Evolutionary conservation across 1,140 invertebrate genomes (phyloP).

Genomic region (Aphidius ervi): DNA sequence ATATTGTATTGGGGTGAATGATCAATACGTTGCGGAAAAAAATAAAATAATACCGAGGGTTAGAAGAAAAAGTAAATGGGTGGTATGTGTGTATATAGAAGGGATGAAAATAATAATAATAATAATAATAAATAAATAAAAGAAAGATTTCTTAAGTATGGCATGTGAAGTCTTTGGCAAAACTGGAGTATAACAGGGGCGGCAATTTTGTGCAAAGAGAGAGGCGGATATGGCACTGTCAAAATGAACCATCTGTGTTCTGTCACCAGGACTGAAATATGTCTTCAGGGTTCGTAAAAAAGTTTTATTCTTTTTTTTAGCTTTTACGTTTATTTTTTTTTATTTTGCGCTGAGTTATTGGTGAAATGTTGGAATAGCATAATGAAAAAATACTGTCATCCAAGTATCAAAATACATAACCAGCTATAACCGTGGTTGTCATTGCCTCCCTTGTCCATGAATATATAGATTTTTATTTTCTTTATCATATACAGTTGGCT

Average conservation of each 20-base stretch:
- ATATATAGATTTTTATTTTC: slow-evolving; percentile 17
- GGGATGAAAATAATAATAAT: not conserved
- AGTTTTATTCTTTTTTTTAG: not conserved
- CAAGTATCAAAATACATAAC: slow-evolving; percentile 22
- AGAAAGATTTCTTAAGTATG: slow-evolving; percentile 17
- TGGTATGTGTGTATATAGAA: not conserved
- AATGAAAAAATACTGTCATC: slow-evolving; percentile 30
- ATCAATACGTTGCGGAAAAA: not conserved
- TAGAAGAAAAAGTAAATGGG: no score
- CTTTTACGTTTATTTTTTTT: not conserved
- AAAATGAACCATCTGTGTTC: slow-evolving; percentile 31
- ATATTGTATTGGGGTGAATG: slow-evolving; percentile 5
- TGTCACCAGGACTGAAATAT: slow-evolving; percentile 29
- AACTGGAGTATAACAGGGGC: not conserved
- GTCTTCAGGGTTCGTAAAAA: slow-evolving; percentile 22
- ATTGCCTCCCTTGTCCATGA: slow-evolving; percentile 13
- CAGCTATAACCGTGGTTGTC: slow-evolving; percentile 5
- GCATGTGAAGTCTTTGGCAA: slow-evolving; percentile 1
- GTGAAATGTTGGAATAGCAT: slow-evolving; percentile 22
- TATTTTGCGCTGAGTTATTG: slow-evolving; percentile 29
- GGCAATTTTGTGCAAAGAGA: slow-evolving; percentile 3
- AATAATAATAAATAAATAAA: slow-evolving; percentile 2
- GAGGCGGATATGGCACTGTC: slow-evolving; percentile 26
- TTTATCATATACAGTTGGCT: no score
- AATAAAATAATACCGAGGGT: not conserved